A percentile compares a stretch with the other conserved stretches of the same genome.
These are phyloP conservation scores for Uria aalge DNA, from an alignment of 2,113 vertebrate species.

Conservation along the genomic window DNA sequence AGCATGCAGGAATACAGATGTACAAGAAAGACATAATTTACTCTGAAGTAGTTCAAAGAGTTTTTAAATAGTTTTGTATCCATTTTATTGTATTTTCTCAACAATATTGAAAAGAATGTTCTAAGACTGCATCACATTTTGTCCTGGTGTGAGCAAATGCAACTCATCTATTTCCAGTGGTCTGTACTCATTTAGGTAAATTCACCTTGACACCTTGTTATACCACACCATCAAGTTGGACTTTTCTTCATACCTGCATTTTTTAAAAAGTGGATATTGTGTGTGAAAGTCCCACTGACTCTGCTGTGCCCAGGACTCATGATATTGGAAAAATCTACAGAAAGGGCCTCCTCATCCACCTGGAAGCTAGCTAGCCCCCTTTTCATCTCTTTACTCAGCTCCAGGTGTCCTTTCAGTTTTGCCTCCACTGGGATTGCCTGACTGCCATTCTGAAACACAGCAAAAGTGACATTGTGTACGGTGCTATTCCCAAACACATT, in stretches of 20 bases:
- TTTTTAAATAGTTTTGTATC: not conserved
- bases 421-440: constrained; percentile 16
- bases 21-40: not conserved
- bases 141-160: not conserved
- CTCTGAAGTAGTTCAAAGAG: not conserved
- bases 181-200: not conserved
- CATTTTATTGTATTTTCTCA: not conserved
- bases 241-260: constrained; percentile 72
- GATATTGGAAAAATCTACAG: constrained; percentile 63
- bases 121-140: not conserved
- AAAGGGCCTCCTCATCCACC: constrained; percentile 60
- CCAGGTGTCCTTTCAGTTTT: constrained; percentile 4
- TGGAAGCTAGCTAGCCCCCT: constrained; percentile 61
- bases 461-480: not conserved
- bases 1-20: not conserved
- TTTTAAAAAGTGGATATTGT: constrained; percentile 65
- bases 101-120: not conserved
- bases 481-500: constrained; percentile 21
- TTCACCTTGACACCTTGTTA: not conserved
- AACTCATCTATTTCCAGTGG: not conserved
- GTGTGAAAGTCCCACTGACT: constrained; percentile 66
- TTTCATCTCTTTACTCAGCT: not conserved
- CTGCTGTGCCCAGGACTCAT: not conserved
- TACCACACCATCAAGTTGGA: not conserved
- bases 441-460: constrained; percentile 55